Percentiles rank a stretch among this genome's conserved stretches.
Conservation (phyloP, 2,888 invertebrate species). For the Prionchulus punctatus region DNA sequence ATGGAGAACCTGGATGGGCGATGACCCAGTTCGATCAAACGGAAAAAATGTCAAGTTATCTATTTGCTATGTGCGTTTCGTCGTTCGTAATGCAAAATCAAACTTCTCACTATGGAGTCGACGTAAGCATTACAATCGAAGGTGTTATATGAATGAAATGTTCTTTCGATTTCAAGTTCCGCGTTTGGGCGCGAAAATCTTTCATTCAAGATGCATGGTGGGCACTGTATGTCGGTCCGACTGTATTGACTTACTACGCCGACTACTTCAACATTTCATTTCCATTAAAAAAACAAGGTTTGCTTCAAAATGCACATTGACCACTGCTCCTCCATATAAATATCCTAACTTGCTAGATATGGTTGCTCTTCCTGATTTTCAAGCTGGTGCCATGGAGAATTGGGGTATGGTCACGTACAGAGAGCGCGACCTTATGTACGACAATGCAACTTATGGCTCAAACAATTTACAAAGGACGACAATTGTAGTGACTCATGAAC, state of each 20-base stretch:
- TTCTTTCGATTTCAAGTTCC: constrained; percentile 25
- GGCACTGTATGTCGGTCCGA: constrained; percentile 43
- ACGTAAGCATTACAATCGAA: no score
- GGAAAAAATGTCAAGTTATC: constrained; percentile 62
- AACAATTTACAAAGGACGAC: constrained; percentile 19
- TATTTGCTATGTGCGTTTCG: constrained; percentile 70
- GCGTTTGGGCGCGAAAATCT: constrained; percentile 37
- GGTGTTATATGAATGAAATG: no score
- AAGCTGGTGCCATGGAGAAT: constrained; percentile 29
- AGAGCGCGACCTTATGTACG: constrained; percentile 21
- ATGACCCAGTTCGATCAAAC: no score
- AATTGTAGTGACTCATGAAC: constrained; percentile 23
- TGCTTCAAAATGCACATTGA: no score
- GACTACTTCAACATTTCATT: constrained; percentile 62
- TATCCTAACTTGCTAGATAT: no score
- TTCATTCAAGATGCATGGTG: constrained; percentile 53
- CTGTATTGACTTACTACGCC: constrained; percentile 55
- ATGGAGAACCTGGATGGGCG: no score
- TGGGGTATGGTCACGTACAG: constrained; percentile 23
- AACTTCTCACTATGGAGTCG: no score
- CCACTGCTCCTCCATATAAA: no score
- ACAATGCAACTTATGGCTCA: constrained; percentile 19
- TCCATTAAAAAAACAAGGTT: constrained; percentile 72
- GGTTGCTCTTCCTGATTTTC: constrained; percentile 26
- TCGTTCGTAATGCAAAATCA: no score